These are phyloP conservation scores for Halictus ligatus DNA, from an alignment of 2,888 invertebrate species.

Conservation along the genomic window DNA sequence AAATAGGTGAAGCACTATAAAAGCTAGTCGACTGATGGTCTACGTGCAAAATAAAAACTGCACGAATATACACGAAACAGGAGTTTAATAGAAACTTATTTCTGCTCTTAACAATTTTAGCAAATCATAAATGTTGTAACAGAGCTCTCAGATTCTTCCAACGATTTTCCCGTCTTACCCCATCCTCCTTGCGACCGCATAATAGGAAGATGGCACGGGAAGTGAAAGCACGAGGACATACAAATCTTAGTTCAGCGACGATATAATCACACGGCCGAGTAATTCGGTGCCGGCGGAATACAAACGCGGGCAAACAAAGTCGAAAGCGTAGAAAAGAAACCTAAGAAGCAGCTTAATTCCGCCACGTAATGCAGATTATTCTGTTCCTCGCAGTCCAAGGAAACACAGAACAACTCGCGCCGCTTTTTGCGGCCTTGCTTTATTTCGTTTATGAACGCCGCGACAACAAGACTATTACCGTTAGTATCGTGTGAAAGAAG, in stretches of 20 bases:
- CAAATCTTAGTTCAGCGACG: neutral
- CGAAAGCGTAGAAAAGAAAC: neutral
- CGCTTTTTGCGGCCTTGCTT: neutral
- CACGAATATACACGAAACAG: too few relatives aligned
- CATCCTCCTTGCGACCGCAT: neutral
- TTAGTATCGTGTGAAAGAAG: slow-evolving; percentile 52
- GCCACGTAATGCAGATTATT: neutral
- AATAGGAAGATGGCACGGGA: neutral
- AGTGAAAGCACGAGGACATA: neutral
- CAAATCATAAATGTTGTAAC: neutral
- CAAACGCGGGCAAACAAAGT: neutral
- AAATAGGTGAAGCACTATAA: too few relatives aligned
- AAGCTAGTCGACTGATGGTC: too few relatives aligned
- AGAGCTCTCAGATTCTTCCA: neutral
- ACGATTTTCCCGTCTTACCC: neutral
- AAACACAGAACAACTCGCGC: neutral
- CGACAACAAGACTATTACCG: slow-evolving; percentile 17
- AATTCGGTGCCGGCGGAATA: neutral
- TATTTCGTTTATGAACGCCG: slow-evolving; percentile 2
- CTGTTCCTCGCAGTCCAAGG: neutral
- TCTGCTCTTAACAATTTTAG: neutral
- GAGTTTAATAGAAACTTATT: too few relatives aligned
- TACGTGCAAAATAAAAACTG: too few relatives aligned
- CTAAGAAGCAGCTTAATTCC: neutral
- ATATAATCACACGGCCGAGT: neutral